These are phyloP conservation scores for Enoplosus armatus DNA, from an alignment of 2,797 vertebrate species.

Conservation along the genomic window DNA sequence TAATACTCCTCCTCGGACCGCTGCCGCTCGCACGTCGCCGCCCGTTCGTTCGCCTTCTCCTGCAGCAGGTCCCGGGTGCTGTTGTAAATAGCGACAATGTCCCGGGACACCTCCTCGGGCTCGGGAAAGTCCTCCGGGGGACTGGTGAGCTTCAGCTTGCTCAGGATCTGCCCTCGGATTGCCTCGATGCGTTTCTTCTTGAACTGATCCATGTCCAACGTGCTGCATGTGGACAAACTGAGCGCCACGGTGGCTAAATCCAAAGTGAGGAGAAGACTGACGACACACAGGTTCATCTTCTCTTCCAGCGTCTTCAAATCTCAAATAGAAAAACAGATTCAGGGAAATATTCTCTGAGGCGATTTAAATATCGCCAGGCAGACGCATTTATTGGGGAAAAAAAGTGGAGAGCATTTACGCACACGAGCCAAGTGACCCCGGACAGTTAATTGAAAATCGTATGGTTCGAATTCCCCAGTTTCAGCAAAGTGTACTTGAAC, in stretches of 20 bases:
- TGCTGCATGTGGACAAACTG: constrained; percentile 96
- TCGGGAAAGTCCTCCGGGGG: constrained; percentile 94
- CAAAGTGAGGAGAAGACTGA: constrained; percentile 90
- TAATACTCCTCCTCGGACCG: constrained; percentile 98
- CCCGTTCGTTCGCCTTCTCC: constrained; percentile 95
- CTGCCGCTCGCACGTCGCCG: constrained; percentile 94
- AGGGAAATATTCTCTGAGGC: not conserved
- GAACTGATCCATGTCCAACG: constrained; percentile 96
- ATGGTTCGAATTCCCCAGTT: constrained; percentile 29
- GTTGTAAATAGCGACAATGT: constrained; percentile 98
- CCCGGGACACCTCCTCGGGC: constrained; percentile 93
- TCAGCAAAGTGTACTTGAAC: constrained; percentile 49
- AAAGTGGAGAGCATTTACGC: constrained; percentile 39
- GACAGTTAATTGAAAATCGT: not conserved
- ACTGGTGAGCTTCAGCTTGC: constrained; percentile 94
- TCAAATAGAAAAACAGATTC: constrained; percentile 35
- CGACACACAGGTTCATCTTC: constrained; percentile 92
- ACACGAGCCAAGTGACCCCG: not conserved
- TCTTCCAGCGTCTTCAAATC: constrained; percentile 16
- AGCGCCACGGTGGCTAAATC: constrained; percentile 91
- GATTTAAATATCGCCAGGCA: constrained; percentile 33
- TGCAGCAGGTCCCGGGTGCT: constrained; percentile 97
- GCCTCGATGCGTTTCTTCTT: constrained; percentile 96
- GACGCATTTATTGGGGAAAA: constrained; percentile 36
- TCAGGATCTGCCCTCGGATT: constrained; percentile 96